Evolutionary conservation across 2,797 vertebrate genomes (phyloP), one percentile per base, ranked within the genome.

Genomic region (Oryzias dopingdopingensis): DNA sequence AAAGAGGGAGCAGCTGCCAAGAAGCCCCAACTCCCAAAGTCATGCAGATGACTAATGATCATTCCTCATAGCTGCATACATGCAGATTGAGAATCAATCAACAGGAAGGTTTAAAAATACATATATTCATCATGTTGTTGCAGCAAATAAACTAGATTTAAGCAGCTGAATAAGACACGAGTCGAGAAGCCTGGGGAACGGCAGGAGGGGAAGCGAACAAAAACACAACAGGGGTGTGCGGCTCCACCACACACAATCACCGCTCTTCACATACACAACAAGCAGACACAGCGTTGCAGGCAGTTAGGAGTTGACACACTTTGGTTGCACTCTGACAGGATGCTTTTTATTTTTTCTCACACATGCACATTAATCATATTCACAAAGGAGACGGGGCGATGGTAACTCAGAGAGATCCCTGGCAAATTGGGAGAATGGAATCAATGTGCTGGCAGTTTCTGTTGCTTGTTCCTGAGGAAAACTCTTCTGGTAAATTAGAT

Each of bases 321-420:
- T 60, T 59, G 63, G 58, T 55, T 56, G 29, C 13, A 59, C 61
- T 51, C 62, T 70, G 58, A 64, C 62, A 62, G 45, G 65, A 71
- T 74, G 8, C 1, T 32, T 12, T 32, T 12, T 37, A 3, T 12
- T 32, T 12, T 37, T 13, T 37, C 3, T 77, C 76, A 56, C 57
- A 59, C 22, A 22, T n/a, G 7, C 47, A 50, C 60, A 58, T 42
- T 49, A 29, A 24, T 16, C 41, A n/a, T 24, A 46, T 47, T 54
- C 56, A 64, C 56, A 57, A 58, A 70, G 56, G 44, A 66, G 54
- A 32, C 50, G 42, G 44, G 24, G 5, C 48, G 41, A 56, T 51
- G 52, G 59, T 60, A 63, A 75, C 55, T 82, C 69, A 80, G 76
- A 84, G 81, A 65, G 59, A 51, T 51, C 49, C 43, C 49, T 1